Evolutionary conservation across 1,140 invertebrate species (phyloP).

Genomic region (Eufriesea mexicana): DNA sequence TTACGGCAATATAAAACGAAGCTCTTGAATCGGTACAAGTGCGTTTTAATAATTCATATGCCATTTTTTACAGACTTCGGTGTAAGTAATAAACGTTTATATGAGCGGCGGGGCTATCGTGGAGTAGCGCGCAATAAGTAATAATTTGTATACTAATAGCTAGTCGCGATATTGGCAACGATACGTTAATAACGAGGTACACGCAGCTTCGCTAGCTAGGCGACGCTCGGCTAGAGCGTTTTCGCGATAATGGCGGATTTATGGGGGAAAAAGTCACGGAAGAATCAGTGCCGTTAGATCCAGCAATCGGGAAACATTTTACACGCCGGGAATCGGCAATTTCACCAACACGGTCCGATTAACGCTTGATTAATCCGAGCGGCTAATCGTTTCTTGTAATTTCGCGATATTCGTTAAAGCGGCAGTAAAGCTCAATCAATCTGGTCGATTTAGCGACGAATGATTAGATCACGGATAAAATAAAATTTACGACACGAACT

Average conservation of each 20-base stretch:
- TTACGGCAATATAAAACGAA: slow-evolving; percentile 3
- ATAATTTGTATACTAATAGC: background rate
- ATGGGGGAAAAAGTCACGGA: background rate
- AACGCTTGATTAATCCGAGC: too few relatives aligned
- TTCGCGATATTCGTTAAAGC: too few relatives aligned
- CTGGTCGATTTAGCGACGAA: background rate
- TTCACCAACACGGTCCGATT: background rate
- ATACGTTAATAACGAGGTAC: background rate
- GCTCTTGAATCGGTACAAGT: background rate
- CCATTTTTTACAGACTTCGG: background rate
- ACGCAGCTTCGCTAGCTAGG: background rate
- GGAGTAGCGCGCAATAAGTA: background rate
- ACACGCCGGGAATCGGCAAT: background rate
- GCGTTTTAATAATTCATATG: slow-evolving; percentile 27
- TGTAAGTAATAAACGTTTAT: slow-evolving; percentile 17
- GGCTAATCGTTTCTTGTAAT: too few relatives aligned
- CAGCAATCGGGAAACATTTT: background rate
- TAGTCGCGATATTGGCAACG: background rate
- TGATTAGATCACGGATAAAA: background rate
- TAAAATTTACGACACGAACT: background rate
- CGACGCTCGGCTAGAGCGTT: background rate
- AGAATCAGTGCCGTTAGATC: background rate
- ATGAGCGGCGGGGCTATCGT: background rate
- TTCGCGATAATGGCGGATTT: background rate
- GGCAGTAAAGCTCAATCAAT: too few relatives aligned